Conservation (phyloP, 2,113 vertebrate genomes). For the Orthonyx spaldingii region DNA sequence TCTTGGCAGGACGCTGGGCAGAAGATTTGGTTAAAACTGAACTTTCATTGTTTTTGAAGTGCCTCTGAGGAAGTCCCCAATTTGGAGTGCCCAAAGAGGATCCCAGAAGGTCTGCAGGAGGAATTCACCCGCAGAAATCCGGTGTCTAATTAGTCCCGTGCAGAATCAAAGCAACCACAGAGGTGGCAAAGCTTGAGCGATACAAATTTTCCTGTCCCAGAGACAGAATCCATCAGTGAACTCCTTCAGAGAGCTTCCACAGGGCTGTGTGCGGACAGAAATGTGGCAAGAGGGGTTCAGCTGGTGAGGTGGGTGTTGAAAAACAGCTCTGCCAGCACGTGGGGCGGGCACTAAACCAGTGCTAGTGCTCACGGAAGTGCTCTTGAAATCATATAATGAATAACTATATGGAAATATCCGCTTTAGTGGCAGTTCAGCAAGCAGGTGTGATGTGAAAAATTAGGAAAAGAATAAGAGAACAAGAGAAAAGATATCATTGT, state of each 20-base stretch:
- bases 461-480: neutral
- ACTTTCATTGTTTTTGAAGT: neutral
- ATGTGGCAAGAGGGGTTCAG: neutral
- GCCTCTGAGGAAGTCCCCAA: neutral
- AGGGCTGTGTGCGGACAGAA: neutral
- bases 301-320: no score
- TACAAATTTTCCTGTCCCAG: neutral
- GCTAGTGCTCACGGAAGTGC: neutral
- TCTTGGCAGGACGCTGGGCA: neutral
- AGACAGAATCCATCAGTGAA: neutral
- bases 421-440: neutral
- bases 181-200: neutral
- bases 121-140: neutral
- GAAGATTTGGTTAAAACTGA: neutral
- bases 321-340: neutral
- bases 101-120: neutral
- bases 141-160: neutral
- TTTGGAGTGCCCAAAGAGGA: neutral
- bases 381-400: neutral
- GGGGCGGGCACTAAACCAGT: neutral
- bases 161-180: neutral
- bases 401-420: neutral
- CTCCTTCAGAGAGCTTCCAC: neutral
- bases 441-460: neutral
- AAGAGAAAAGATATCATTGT: neutral